These are phyloP conservation scores for Nothoprocta pentlandii DNA, from an alignment of 2,113 vertebrate species.

Conservation along the genomic window DNA sequence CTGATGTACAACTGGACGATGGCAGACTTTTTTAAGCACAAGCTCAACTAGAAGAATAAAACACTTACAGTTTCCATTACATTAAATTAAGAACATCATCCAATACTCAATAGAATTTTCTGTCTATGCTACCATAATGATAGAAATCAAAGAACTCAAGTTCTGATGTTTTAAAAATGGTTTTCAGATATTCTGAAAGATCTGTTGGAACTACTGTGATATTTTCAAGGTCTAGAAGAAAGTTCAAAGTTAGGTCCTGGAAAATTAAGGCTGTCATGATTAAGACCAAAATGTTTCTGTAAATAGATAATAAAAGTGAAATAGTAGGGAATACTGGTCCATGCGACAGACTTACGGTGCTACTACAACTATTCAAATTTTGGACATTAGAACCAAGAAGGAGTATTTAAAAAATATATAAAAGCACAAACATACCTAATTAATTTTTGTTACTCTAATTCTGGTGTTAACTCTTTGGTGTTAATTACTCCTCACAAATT, in stretches of 20 bases:
- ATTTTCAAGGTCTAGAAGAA: background rate
- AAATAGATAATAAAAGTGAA: background rate
- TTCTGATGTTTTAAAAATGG: background rate
- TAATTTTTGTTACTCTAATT: background rate
- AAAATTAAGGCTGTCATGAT: background rate
- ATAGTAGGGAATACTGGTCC: background rate
- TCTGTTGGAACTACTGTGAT: background rate
- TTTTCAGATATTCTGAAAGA: background rate
- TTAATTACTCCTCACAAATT: background rate
- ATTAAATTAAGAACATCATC: background rate
- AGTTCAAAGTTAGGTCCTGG: background rate
- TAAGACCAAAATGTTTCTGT: background rate
- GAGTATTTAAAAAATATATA: background rate
- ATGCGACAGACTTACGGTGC: accelerated
- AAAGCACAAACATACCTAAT: background rate
- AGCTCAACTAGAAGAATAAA: background rate
- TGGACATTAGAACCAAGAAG: background rate
- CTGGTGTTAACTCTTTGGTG: background rate
- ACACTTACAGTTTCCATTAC: background rate
- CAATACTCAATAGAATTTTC: background rate
- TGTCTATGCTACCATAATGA: background rate
- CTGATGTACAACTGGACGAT: background rate
- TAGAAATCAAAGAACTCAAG: background rate
- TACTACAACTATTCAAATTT: background rate
- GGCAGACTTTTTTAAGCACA: background rate